These are phyloP conservation scores for Ifrita kowaldi DNA, from an alignment of 2,113 vertebrate genomes.

Conservation along the genomic window DNA sequence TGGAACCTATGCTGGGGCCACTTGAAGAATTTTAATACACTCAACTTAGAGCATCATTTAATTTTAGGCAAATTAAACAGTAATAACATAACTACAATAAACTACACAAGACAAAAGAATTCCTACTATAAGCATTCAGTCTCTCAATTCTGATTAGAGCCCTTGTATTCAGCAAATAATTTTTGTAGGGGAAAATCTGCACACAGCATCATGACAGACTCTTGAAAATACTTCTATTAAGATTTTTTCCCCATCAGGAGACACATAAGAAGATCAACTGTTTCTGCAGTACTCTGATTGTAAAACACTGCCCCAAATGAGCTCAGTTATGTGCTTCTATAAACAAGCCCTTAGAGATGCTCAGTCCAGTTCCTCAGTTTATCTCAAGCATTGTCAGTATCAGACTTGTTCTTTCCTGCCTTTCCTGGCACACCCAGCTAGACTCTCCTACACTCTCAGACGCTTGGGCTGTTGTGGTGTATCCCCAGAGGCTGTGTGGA, in stretches of 20 bases:
- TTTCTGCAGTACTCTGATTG: not conserved
- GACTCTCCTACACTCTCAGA: accelerated
- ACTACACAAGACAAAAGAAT: not conserved
- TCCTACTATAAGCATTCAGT: not conserved
- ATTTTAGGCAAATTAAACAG: not conserved
- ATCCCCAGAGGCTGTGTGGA: not conserved
- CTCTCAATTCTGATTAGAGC: not conserved
- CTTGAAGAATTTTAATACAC: not conserved
- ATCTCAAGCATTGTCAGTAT: not conserved
- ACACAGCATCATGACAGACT: not conserved
- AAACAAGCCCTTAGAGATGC: not conserved
- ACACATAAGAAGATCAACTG: accelerated
- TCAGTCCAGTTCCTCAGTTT: not conserved
- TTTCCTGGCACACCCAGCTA: not conserved
- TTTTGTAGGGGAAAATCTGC: not conserved
- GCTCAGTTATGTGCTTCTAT: not conserved
- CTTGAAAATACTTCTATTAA: not conserved
- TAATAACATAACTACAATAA: not conserved
- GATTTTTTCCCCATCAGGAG: not conserved
- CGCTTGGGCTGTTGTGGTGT: not conserved
- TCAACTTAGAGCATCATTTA: not conserved
- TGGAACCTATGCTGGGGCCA: not conserved
- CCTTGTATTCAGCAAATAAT: not conserved
- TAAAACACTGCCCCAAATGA: not conserved
- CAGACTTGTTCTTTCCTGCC: not conserved